Evolutionary conservation across 2,888 invertebrate species (phyloP), one percentile per base, ranked within the genome.

Genomic region (Tachina fera): DNA sequence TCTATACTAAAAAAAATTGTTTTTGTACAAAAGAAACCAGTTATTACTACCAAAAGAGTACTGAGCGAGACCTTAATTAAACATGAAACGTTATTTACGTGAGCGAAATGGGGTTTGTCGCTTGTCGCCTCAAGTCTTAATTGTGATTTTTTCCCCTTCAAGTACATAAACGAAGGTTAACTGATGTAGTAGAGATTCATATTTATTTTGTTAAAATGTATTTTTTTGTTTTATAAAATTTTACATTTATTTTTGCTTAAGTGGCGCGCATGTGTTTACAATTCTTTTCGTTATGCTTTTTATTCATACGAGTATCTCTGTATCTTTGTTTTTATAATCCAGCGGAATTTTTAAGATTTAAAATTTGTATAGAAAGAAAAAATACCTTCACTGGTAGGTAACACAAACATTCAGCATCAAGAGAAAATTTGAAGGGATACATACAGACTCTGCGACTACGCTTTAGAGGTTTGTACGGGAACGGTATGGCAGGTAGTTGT

Each of bases 301-400:
- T 49, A 49, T 67, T 10, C 9, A 39, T 31, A 14, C 11, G 11
- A n/a, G 11, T 65, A 31, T 65, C 19, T 19, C 0, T 61, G 11
- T 65, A 31, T 65, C 19, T 19, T 0, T 61, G 14, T 41, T 19
- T 63, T 41, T 51, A 53, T 39, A 75, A 75, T 74, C 60, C 61
- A 70, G n/a, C 13, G 70, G 81, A 75, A 81, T 81, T 81, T 31
- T 81, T 43, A 31, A 80, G 56, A 74, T 67, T 58, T 65, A 45
- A 49, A 68, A 39, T 43, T 16, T 19, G 19, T 31, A 39, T 51
- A 6, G 9, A 14, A 1, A 6, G 9, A 14, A 1, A 71, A 77
- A 77, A 77, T 77, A 60, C 77, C 67, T 77, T 68, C 22, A 68
- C 77, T 56, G 39, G 16, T 19, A 51, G 58, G 58, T 49, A 49